These are phyloP conservation scores for Meloidogyne floridensis DNA, from an alignment of 1,140 invertebrate genomes.

Conservation along the genomic window DNA sequence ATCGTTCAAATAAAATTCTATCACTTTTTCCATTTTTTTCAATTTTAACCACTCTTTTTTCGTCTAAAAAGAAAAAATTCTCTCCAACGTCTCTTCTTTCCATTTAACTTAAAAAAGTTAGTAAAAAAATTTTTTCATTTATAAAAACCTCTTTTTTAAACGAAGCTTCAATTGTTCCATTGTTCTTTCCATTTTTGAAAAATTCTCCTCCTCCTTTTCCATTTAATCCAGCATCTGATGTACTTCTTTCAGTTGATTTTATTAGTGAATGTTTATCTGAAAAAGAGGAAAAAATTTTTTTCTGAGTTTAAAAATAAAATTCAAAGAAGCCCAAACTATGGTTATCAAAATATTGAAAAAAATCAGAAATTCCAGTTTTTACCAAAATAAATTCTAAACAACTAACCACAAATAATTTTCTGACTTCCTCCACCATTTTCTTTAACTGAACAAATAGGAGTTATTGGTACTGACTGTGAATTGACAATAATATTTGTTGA, in stretches of 20 bases:
- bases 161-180: background rate
- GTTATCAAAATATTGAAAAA: too few relatives aligned
- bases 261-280: background rate
- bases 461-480: background rate
- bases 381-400: too few relatives aligned
- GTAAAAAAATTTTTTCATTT: too few relatives aligned
- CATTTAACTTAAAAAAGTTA: background rate
- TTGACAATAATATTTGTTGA: too few relatives aligned
- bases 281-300: background rate
- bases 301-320: too few relatives aligned
- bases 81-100: background rate
- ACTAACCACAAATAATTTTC: too few relatives aligned
- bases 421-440: background rate
- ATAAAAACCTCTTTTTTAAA: background rate
- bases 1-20: background rate
- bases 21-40: background rate
- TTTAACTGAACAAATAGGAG: background rate
- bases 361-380: too few relatives aligned
- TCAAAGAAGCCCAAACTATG: too few relatives aligned
- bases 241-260: background rate
- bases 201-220: background rate
- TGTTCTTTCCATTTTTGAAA: background rate
- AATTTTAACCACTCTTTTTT: background rate
- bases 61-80: constrained; percentile 2
- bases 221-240: background rate